These are phyloP conservation scores for Linepithema humile DNA, from an alignment of 1,140 invertebrate genomes.

Conservation along the genomic window DNA sequence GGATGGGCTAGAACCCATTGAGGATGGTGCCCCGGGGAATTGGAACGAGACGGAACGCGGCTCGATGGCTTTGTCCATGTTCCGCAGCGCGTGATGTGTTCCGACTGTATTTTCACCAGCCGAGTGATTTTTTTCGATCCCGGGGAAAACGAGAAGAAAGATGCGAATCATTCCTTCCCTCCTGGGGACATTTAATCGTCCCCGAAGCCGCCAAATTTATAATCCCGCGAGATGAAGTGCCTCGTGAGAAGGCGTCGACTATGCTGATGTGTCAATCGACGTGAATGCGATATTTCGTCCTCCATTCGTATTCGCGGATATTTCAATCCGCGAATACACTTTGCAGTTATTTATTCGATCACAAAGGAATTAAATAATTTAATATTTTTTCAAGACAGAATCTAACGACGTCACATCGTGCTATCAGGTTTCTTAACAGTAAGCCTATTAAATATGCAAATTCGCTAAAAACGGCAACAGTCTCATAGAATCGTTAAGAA, in stretches of 20 bases:
- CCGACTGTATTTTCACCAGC: constrained; percentile 61
- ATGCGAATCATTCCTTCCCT: constrained; percentile 31
- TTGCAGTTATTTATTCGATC: background rate
- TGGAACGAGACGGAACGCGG: constrained; percentile 66
- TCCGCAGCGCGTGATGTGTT: constrained; percentile 41
- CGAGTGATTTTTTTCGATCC: constrained; percentile 66
- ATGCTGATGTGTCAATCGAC: background rate
- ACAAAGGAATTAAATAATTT: background rate
- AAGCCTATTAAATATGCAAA: background rate
- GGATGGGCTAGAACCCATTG: constrained; percentile 56
- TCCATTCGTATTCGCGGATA: background rate
- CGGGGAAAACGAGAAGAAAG: constrained; percentile 48
- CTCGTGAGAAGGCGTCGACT: constrained; percentile 28
- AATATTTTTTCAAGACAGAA: background rate
- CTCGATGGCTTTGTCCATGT: constrained; percentile 64
- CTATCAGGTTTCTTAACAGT: background rate
- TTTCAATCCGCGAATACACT: background rate
- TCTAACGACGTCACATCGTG: background rate
- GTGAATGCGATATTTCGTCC: background rate
- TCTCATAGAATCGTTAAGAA: background rate
- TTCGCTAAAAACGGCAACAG: background rate
- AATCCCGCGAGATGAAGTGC: constrained; percentile 36
- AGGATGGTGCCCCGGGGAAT: constrained; percentile 67
- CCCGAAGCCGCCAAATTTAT: constrained; percentile 64
- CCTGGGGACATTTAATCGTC: constrained; percentile 61